phyloP scores from a whole-genome alignment of 2,888 invertebrate species.

The Priocnemis perturbator region DNA sequence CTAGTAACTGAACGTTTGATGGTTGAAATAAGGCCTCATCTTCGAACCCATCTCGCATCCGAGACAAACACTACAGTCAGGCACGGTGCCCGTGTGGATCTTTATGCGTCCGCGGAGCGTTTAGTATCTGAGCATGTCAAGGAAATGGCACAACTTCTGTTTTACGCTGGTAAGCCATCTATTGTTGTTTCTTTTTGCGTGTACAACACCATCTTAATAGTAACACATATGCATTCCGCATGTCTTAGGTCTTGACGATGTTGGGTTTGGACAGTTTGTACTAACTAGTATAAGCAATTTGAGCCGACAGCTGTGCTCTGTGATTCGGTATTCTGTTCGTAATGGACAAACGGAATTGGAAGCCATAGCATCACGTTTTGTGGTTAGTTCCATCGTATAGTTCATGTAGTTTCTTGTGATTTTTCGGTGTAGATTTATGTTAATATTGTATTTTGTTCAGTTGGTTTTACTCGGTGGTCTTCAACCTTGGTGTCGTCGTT shows the following conservation, averaged over 20 bases:
- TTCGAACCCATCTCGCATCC: constrained; percentile 48
- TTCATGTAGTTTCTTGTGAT: neutral
- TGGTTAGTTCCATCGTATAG: constrained; percentile 65
- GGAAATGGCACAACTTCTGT: constrained; percentile 49
- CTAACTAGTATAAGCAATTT: constrained; percentile 48
- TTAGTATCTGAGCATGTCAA: constrained; percentile 48
- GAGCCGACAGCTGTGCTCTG: constrained; percentile 50
- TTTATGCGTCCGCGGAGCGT: constrained; percentile 56
- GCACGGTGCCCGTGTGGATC: constrained; percentile 45
- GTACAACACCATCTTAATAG: neutral
- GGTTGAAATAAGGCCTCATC: constrained; percentile 49
- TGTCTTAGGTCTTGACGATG: constrained; percentile 51
- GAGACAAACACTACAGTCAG: constrained; percentile 39
- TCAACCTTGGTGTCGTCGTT: constrained; percentile 56
- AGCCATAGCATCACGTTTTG: constrained; percentile 68
- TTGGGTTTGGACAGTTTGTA: constrained; percentile 50
- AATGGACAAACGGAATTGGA: constrained; percentile 74
- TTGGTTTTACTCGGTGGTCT: constrained; percentile 26
- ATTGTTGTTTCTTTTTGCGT: constrained; percentile 13
- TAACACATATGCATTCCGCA: neutral
- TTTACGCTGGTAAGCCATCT: constrained; percentile 45
- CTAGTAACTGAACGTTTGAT: constrained; percentile 53
- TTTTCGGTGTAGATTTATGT: neutral
- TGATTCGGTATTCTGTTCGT: constrained; percentile 60
- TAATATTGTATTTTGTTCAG: constrained; percentile 30